Evolutionary conservation across 2,113 vertebrate species (phyloP).

Genomic region (Muntiacus muntjak): DNA sequence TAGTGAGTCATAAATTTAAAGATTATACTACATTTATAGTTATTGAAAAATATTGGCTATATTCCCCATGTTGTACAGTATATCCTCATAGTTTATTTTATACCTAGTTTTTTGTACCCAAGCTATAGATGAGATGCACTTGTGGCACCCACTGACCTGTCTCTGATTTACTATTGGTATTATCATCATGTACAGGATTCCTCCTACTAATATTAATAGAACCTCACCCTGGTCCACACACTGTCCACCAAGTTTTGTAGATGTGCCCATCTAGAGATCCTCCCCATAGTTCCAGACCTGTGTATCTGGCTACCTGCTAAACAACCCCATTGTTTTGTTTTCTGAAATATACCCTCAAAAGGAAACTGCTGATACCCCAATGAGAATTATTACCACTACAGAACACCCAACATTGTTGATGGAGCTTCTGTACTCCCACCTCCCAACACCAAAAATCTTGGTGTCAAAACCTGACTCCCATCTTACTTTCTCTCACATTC

Average conservation of each 20-base stretch:
- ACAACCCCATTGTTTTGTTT: no score
- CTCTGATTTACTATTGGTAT: background rate
- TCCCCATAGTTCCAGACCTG: background rate
- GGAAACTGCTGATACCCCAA: background rate
- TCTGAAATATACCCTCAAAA: background rate
- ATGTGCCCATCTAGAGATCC: background rate
- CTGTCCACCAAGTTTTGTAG: background rate
- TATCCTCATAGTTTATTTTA: background rate
- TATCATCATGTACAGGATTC: background rate
- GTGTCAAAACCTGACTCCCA: background rate
- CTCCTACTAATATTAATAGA: no score
- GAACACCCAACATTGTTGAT: background rate
- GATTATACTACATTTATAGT: background rate
- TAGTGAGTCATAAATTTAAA: background rate
- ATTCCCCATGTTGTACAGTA: background rate
- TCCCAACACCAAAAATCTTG: background rate
- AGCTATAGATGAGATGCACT: background rate
- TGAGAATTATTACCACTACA: background rate
- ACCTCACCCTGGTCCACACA: background rate
- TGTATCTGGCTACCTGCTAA: background rate
- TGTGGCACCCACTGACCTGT: background rate
- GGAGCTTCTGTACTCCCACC: background rate
- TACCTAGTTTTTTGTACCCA: background rate
- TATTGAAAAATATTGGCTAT: background rate
- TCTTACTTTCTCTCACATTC: background rate